phyloP scores from a whole-genome alignment of 1,140 invertebrate genomes.

The Oscheius sp. region DNA sequence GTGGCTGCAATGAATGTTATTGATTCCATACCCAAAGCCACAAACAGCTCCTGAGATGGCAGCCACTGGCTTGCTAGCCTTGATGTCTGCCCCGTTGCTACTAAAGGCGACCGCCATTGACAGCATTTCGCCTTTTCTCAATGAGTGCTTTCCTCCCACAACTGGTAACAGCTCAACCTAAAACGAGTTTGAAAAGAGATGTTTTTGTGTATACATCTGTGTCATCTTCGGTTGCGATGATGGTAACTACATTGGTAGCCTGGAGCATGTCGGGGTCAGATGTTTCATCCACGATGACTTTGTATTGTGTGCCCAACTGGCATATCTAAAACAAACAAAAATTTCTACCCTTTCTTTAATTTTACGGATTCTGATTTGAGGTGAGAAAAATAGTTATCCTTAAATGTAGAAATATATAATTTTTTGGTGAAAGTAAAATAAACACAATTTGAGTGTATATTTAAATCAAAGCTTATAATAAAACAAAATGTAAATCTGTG shows the following conservation, averaged over 20 bases:
- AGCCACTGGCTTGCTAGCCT: not conserved
- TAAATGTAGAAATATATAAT: too few species aligned
- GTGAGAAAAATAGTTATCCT: too few species aligned
- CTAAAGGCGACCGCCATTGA: not conserved
- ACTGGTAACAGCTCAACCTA: not conserved
- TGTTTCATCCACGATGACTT: not conserved
- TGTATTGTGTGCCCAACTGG: not conserved
- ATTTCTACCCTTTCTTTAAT: too few species aligned
- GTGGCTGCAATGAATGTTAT: not conserved
- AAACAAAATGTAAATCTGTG: too few species aligned
- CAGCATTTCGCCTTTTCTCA: not conserved
- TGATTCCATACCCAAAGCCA: not conserved
- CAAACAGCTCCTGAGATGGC: not conserved
- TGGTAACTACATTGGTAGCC: not conserved
- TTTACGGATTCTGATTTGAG: too few species aligned
- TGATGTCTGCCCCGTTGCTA: not conserved
- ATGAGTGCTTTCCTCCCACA: not conserved
- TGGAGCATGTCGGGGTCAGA: not conserved
- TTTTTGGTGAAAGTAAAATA: too few species aligned
- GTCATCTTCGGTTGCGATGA: not conserved
- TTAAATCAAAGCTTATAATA: not conserved
- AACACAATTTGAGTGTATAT: too few species aligned
- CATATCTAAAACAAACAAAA: conserved; percentile 1
- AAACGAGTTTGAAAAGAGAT: not conserved
- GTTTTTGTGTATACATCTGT: not conserved